Conservation (phyloP, 2,888 invertebrate species). For the Mythimna ferrago region DNA sequence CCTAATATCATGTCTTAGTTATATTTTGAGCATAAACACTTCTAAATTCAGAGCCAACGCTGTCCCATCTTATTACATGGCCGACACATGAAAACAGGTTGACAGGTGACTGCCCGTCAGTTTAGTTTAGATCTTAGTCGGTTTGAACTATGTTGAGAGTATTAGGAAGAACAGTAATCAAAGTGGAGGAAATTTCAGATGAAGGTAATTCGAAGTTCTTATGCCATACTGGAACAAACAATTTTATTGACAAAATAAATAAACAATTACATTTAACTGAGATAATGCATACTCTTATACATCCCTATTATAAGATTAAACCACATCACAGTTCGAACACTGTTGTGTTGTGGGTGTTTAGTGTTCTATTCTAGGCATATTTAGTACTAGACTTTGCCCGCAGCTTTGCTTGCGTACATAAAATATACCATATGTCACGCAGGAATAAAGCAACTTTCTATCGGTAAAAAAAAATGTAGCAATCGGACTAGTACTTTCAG, state of each 20-base stretch:
- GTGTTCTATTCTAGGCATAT: no score
- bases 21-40: conserved; percentile 60
- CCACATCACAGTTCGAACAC: no score
- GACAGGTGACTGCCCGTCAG: conserved; percentile 62
- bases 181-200: not conserved
- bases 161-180: conserved; percentile 25
- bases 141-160: conserved; percentile 32
- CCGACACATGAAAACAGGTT: conserved; percentile 61
- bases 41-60: conserved; percentile 53
- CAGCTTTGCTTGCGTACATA: no score
- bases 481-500: no score
- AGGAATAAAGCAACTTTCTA: no score
- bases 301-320: no score
- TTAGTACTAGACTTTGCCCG: no score
- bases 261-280: no score
- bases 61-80: conserved; percentile 64
- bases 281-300: no score
- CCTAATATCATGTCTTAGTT: conserved; percentile 36
- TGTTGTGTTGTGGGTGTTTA: no score
- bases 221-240: not conserved
- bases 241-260: not conserved
- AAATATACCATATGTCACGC: no score
- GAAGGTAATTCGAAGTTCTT: not conserved
- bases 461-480: no score
- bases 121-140: conserved; percentile 13